Evolutionary conservation across 2,113 vertebrate genomes (phyloP).

Genomic region (Syngnathus scovelli): DNA sequence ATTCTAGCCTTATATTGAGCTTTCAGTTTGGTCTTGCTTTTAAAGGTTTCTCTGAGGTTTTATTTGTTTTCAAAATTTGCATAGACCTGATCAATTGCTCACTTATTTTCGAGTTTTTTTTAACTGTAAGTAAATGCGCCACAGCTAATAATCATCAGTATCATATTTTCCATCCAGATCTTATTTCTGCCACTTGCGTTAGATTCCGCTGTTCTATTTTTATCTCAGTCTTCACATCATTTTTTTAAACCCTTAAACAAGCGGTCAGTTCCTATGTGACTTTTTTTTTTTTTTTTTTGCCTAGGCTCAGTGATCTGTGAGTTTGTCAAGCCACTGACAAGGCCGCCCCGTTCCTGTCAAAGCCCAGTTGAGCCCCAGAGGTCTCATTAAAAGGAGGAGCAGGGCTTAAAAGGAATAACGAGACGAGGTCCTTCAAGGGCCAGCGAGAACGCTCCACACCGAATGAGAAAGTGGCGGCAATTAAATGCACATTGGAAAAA

Average conservation of each 20-base stretch:
- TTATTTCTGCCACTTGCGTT: background rate
- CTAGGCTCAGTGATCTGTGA: constrained; percentile 21
- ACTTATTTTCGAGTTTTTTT: too few species aligned
- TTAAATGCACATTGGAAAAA: constrained; percentile 47
- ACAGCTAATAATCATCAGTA: background rate
- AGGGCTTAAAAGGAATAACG: constrained; percentile 38
- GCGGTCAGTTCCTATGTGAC: background rate
- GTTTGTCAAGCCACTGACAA: constrained; percentile 24
- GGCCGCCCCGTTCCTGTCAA: constrained; percentile 36
- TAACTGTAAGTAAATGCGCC: background rate
- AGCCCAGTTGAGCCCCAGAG: constrained; percentile 51
- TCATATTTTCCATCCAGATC: background rate
- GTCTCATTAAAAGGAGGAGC: constrained; percentile 59
- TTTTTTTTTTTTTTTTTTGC: constrained; percentile 13
- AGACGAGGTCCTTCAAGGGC: constrained; percentile 48
- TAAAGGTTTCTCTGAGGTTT: too few species aligned
- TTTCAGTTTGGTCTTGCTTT: too few species aligned
- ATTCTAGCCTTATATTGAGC: too few species aligned
- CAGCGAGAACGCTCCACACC: constrained; percentile 44
- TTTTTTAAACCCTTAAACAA: background rate
- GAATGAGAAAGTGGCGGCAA: constrained; percentile 45
- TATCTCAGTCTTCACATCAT: background rate
- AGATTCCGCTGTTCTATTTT: background rate
- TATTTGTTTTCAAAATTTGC: too few species aligned
- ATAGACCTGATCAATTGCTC: too few species aligned